Conservation (phyloP, 2,797 vertebrate species). For the Clarias laeviceps region DNA sequence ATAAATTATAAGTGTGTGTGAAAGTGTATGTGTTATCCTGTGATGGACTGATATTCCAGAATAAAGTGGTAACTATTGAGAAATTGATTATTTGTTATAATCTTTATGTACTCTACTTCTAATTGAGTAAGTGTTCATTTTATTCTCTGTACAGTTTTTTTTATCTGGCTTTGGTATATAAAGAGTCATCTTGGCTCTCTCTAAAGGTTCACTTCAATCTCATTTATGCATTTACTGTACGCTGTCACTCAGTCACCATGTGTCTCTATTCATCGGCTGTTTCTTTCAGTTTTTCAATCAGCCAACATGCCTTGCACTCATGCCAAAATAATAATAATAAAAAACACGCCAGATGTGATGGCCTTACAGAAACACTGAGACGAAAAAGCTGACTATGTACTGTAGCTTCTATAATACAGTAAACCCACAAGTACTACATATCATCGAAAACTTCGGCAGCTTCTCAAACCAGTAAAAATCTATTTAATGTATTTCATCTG, state of each 20-base stretch:
- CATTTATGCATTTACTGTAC: neutral
- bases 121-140: neutral
- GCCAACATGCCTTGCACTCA: neutral
- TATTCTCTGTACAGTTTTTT: neutral
- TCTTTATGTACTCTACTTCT: neutral
- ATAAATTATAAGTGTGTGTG: neutral
- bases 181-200: neutral
- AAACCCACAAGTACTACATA: neutral
- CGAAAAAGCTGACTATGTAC: slow-evolving; percentile 9
- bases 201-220: neutral
- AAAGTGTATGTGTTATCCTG: neutral
- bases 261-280: neutral
- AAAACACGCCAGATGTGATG: slow-evolving; percentile 19
- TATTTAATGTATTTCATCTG: slow-evolving; percentile 1
- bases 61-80: neutral
- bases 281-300: neutral
- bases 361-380: neutral
- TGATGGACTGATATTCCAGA: neutral
- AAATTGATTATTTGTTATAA: neutral
- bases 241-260: neutral
- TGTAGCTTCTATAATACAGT: slow-evolving; percentile 1
- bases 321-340: neutral
- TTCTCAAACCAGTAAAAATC: slow-evolving; percentile 10
- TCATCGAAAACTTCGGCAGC: neutral
- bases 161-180: neutral